Percentiles rank a stretch among this genome's conserved stretches.
These are phyloP conservation scores for Machimus atricapillus DNA, from an alignment of 2,888 invertebrate genomes.

Conservation along the genomic window DNA sequence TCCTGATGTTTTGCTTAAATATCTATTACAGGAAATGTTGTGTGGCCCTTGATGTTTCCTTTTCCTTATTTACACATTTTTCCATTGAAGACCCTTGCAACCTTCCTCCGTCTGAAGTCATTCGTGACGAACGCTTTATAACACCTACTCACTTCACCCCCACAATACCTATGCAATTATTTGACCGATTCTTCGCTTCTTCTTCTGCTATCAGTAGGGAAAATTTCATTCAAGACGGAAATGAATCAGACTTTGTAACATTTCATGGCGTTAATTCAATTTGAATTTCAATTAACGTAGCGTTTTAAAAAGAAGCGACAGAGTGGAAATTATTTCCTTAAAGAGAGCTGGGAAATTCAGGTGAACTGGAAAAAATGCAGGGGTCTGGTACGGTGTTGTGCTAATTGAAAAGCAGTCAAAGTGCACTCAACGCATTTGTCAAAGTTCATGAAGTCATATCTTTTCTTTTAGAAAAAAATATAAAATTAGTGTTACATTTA, in stretches of 20 bases:
- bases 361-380: background rate
- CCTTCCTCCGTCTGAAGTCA: background rate
- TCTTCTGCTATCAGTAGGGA: background rate
- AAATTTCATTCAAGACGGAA: background rate
- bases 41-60: background rate
- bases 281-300: background rate
- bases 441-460: background rate
- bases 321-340: background rate
- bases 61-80: background rate
- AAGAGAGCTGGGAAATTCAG: background rate
- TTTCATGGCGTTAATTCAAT: background rate
- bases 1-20: background rate
- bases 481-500: background rate
- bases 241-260: background rate
- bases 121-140: background rate
- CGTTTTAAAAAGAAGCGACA: background rate
- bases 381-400: background rate
- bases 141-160: background rate
- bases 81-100: background rate
- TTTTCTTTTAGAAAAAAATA: background rate
- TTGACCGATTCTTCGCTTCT: background rate
- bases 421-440: background rate
- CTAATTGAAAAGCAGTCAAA: background rate
- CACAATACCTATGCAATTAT: background rate
- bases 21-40: background rate